Evolutionary conservation across 2,113 vertebrate species (phyloP).

Genomic region (Ellobius talpinus): DNA sequence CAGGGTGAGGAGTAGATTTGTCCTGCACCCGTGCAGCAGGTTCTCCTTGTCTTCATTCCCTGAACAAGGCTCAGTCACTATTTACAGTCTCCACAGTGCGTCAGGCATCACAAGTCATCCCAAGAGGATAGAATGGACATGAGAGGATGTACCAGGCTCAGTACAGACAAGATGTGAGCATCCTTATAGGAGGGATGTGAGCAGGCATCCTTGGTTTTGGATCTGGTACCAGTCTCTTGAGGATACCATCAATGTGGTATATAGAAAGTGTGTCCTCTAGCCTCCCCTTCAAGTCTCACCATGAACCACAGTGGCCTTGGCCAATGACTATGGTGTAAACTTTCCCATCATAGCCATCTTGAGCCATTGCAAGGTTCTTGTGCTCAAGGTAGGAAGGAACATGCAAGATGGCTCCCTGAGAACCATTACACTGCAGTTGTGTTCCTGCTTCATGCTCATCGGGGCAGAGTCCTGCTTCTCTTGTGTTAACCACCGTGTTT

Average conservation of each 20-base stretch:
- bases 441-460: background rate
- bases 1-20: no score
- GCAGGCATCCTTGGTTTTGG: background rate
- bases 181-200: background rate
- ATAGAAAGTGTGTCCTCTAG: background rate
- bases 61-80: background rate
- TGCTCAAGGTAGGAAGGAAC: background rate
- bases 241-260: no score
- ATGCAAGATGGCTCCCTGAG: no score
- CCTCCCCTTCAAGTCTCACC: background rate
- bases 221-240: background rate
- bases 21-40: background rate
- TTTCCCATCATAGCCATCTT: background rate
- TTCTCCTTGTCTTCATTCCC: no score
- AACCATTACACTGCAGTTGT: background rate
- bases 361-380: no score
- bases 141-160: background rate
- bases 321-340: background rate
- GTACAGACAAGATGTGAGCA: background rate
- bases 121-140: background rate
- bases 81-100: background rate
- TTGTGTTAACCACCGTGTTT: background rate
- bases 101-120: background rate
- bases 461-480: background rate
- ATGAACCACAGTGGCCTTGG: background rate